These are phyloP conservation scores for Piezodorus guildinii DNA, from an alignment of 1,140 invertebrate species.

Conservation along the genomic window DNA sequence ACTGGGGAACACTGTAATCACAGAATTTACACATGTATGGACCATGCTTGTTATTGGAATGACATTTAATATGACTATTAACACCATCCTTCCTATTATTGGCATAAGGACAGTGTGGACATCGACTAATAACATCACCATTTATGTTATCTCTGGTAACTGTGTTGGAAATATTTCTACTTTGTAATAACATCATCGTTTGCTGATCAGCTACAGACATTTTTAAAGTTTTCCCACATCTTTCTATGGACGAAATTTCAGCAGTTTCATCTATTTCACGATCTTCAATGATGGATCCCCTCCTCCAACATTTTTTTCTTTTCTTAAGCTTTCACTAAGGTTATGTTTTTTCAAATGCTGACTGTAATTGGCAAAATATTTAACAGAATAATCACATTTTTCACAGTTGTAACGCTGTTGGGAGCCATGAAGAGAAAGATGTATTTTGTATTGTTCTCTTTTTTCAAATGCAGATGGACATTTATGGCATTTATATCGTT, in stretches of 20 bases:
- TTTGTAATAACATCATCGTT: conserved; percentile 37
- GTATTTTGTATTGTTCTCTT: conserved; percentile 69
- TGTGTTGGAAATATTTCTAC: conserved; percentile 35
- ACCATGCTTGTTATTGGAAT: conserved; percentile 44
- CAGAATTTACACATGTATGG: conserved; percentile 66
- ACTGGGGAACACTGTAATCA: conserved; percentile 66
- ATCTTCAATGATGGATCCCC: conserved; percentile 12
- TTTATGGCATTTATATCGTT: conserved; percentile 70
- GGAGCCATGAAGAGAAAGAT: conserved; percentile 70
- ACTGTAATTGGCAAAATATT: conserved; percentile 69
- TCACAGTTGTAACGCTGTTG: conserved; percentile 73
- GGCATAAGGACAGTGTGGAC: conserved; percentile 66
- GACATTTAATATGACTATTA: conserved; percentile 61
- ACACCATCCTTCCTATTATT: conserved; percentile 58
- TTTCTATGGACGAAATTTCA: conserved; percentile 28
- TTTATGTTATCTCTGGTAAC: conserved; percentile 33
- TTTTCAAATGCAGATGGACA: conserved; percentile 83
- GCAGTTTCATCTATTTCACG: conserved; percentile 34
- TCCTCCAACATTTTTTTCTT: conserved; percentile 19
- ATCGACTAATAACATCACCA: conserved; percentile 38
- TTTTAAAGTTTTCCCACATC: conserved; percentile 35
- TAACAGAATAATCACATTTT: conserved; percentile 79
- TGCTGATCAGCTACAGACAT: conserved; percentile 43
- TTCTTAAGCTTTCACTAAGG: conserved; percentile 41
- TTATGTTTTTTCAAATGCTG: conserved; percentile 69